Evolutionary conservation across 2,113 vertebrate species (phyloP).

Genomic region (Gallinago undulata): DNA sequence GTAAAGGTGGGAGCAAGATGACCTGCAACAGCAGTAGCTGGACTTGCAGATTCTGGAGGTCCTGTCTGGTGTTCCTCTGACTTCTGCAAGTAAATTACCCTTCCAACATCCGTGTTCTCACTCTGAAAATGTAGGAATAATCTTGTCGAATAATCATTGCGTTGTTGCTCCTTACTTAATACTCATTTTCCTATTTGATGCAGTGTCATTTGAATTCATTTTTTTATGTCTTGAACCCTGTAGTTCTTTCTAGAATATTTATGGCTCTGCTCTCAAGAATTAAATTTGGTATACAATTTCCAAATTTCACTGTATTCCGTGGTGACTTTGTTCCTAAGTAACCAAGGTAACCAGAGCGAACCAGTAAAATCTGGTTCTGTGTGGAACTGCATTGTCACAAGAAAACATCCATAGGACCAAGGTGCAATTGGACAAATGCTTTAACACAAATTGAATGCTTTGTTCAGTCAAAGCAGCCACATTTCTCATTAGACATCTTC

Average conservation of each 20-base stretch:
- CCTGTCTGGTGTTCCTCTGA: not conserved
- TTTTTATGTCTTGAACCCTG: not conserved
- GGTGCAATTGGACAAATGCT: not conserved
- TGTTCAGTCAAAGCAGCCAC: not conserved
- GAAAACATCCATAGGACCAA: not conserved
- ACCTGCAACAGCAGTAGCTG: not conserved
- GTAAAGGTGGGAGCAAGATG: not conserved
- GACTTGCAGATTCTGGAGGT: not conserved
- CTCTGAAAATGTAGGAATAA: not conserved
- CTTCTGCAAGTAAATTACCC: not conserved
- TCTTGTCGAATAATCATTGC: not conserved
- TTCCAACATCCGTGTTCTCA: not conserved
- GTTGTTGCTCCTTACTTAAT: not conserved
- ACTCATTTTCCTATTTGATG: not conserved
- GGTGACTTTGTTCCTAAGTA: not conserved
- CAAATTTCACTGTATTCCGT: not conserved
- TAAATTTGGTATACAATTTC: not conserved
- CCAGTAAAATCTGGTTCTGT: not conserved
- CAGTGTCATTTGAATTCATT: not conserved
- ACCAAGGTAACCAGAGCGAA: conserved; percentile 15
- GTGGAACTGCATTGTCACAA: not conserved
- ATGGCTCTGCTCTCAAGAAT: not conserved
- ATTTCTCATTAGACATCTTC: not conserved
- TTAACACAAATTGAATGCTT: not conserved
- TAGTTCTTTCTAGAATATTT: not conserved